Conservation (phyloP, 2,113 vertebrate genomes). For the Thunnus thynnus region DNA sequence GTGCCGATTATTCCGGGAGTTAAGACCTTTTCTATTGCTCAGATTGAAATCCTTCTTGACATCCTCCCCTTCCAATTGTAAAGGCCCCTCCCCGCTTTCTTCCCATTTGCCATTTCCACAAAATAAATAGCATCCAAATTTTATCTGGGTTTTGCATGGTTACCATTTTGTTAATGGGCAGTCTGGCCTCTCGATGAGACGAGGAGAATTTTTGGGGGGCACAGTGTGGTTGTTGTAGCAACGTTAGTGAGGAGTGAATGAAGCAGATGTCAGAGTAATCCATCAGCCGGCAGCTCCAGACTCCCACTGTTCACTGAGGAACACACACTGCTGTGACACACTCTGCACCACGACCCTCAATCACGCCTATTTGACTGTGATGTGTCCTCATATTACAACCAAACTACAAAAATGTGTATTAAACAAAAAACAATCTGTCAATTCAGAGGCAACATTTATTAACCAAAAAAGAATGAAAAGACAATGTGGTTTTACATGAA, state of each 20-base stretch:
- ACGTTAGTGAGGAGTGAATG: slow-evolving; percentile 90
- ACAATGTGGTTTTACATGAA: slow-evolving; percentile 30
- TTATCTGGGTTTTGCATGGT: slow-evolving; percentile 91
- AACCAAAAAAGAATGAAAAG: slow-evolving; percentile 37
- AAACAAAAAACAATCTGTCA: slow-evolving; percentile 7
- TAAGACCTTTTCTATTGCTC: slow-evolving; percentile 86
- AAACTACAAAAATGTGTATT: background rate
- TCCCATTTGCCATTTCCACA: slow-evolving; percentile 83
- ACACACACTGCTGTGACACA: slow-evolving; percentile 79
- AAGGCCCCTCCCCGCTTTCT: slow-evolving; percentile 68
- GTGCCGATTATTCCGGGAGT: slow-evolving; percentile 87
- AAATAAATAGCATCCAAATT: slow-evolving; percentile 87
- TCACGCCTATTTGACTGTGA: slow-evolving; percentile 56
- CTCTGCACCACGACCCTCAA: slow-evolving; percentile 77
- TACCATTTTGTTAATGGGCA: slow-evolving; percentile 91
- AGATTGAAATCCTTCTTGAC: slow-evolving; percentile 90
- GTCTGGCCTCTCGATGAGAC: slow-evolving; percentile 87
- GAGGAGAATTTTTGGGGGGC: slow-evolving; percentile 90
- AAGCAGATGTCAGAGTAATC: slow-evolving; percentile 93
- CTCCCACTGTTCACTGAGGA: slow-evolving; percentile 65
- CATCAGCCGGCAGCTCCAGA: slow-evolving; percentile 84
- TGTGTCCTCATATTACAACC: background rate
- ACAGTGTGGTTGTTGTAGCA: slow-evolving; percentile 89
- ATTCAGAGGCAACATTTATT: slow-evolving; percentile 45
- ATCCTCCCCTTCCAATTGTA: slow-evolving; percentile 85